phyloP scores from a whole-genome alignment of 1,140 invertebrate genomes.

The Drosophila willistoni region DNA sequence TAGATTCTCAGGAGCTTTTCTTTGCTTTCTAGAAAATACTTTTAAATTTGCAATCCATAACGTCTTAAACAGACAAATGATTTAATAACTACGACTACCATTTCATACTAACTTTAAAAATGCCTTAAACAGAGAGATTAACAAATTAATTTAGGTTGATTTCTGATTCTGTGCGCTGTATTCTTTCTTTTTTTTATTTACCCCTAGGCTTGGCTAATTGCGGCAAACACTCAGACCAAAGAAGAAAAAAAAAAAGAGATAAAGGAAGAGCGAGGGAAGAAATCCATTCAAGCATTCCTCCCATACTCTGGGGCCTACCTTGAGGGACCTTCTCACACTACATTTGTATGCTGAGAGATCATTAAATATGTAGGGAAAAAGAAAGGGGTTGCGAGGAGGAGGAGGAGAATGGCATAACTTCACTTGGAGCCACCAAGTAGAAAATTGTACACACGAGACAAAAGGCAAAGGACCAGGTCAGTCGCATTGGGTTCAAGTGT shows the following conservation, averaged over 20 bases:
- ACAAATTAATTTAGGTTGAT: not conserved
- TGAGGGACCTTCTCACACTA: constrained; percentile 1
- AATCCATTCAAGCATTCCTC: not conserved
- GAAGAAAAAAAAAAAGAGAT: too few species aligned
- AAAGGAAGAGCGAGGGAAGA: not conserved
- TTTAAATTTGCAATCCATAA: too few species aligned
- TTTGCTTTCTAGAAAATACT: too few species aligned
- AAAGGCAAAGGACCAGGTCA: constrained; percentile 1
- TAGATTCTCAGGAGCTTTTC: too few species aligned
- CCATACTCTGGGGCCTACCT: not conserved
- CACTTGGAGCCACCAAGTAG: constrained; percentile 28
- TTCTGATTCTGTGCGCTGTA: not conserved
- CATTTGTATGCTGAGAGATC: constrained; percentile 22
- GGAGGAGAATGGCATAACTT: constrained; percentile 34
- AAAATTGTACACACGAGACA: constrained; percentile 46
- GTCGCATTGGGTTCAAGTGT: constrained; percentile 5
- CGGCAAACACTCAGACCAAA: constrained; percentile 7
- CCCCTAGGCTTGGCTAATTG: constrained; percentile 3
- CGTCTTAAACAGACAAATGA: too few species aligned
- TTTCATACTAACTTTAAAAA: not conserved
- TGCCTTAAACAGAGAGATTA: not conserved
- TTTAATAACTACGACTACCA: too few species aligned
- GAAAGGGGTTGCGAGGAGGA: constrained; percentile 7
- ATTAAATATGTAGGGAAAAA: constrained; percentile 61
- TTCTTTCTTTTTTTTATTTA: not conserved